Conservation (phyloP, 2,113 vertebrate genomes). For the Corythoichthys haematopterus region DNA sequence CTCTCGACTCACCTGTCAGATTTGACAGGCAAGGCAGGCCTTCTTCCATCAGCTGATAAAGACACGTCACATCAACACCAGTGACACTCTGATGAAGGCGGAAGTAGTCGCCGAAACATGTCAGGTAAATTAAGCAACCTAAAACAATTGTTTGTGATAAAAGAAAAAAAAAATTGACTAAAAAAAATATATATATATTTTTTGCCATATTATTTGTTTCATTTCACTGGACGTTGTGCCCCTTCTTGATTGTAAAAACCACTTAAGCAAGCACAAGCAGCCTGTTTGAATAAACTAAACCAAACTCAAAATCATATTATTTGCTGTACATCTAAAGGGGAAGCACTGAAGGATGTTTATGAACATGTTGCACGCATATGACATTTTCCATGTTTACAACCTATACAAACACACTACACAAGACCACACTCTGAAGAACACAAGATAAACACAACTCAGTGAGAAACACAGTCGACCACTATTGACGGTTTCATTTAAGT, state of each 20-base stretch:
- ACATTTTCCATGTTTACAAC: slow-evolving; percentile 8
- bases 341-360: neutral
- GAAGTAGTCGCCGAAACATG: no score
- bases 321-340: neutral
- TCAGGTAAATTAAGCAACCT: no score
- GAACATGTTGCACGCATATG: slow-evolving; percentile 3
- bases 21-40: no score
- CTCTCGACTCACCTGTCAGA: no score
- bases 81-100: no score
- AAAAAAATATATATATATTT: no score
- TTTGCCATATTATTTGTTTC: no score
- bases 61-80: no score
- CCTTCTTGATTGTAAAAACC: neutral
- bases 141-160: no score
- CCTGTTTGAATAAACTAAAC: neutral
- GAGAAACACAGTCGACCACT: neutral
- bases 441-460: slow-evolving; percentile 1
- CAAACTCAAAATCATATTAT: neutral
- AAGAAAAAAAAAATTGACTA: no score
- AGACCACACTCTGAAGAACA: neutral
- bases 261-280: neutral
- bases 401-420: slow-evolving; percentile 3
- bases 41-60: no score
- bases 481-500: slow-evolving; percentile 4
- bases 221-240: no score